Evolutionary conservation across 2,888 invertebrate species (phyloP).

Genomic region (Drosophila mimica): DNA sequence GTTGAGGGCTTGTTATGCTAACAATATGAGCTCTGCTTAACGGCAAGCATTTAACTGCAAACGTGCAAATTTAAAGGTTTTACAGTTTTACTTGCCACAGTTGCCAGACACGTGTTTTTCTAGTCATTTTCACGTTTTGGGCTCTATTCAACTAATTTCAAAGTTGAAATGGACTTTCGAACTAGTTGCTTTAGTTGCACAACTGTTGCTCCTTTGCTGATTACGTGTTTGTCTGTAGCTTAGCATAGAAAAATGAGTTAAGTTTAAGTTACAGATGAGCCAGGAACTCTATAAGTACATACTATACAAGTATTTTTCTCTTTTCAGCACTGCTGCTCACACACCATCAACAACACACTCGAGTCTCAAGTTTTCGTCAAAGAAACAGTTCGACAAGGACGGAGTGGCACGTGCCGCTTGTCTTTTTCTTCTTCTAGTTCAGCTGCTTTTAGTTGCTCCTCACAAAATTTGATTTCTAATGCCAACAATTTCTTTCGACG

Average conservation of each 20-base stretch:
- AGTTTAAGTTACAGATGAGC: slow-evolving; percentile 4
- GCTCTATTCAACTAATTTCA: slow-evolving; percentile 35
- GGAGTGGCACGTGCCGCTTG: slow-evolving; percentile 26
- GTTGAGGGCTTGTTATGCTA: not conserved
- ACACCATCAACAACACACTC: slow-evolving; percentile 49
- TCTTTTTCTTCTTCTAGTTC: slow-evolving; percentile 2
- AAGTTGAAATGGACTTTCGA: slow-evolving; percentile 47
- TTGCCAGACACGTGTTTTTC: not conserved
- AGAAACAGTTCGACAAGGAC: slow-evolving; percentile 4
- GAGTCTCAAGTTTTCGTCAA: slow-evolving; percentile 33
- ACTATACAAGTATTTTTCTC: slow-evolving; percentile 14
- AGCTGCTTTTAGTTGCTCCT: slow-evolving; percentile 15
- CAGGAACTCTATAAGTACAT: slow-evolving; percentile 12
- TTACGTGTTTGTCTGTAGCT: slow-evolving; percentile 21
- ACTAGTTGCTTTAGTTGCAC: slow-evolving; percentile 30
- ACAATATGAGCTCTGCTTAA: slow-evolving; percentile 17
- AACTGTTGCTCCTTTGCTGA: slow-evolving; percentile 47
- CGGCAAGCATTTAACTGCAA: slow-evolving; percentile 16
- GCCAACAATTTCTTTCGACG: slow-evolving; percentile 27
- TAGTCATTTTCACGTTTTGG: slow-evolving; percentile 1
- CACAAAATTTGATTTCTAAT: slow-evolving; percentile 51
- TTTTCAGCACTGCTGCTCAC: slow-evolving; percentile 16
- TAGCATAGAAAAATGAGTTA: slow-evolving; percentile 1
- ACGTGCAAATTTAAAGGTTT: slow-evolving; percentile 12
- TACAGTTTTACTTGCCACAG: not conserved